Base-by-base conservation (phyloP, 1,140 invertebrate genomes). In the Drosophila watanabei region DNA sequence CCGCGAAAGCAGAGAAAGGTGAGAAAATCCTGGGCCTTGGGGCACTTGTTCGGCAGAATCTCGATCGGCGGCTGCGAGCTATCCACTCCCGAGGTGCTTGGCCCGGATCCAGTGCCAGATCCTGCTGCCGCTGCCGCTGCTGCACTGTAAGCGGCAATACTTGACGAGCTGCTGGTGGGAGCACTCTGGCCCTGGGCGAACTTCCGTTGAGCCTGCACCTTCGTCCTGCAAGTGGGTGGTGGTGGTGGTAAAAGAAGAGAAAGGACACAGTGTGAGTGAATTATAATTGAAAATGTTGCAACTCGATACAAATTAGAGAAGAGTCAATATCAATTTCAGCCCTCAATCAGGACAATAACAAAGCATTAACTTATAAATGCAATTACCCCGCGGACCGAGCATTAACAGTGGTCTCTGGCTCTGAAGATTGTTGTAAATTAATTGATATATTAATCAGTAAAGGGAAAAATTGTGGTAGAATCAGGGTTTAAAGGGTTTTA, bases 1-100 rank as follows among this genome's bases (percentile, higher is more conserved):
- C 97, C 97, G 94, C 97, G 94, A 80, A 97, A 96, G 93, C 97
- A 98, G 6, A 98, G 94, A 93, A 98, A 98, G 72, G 97, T 98
- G 28, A 98, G 91, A 92, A 98, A 98, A 93, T 98, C 97, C 94
- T 98, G 97, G 6, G 97, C 97, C 80, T 97, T 98, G 35, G 97
- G 97, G 80, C 96, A 94, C 89, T 95, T 96, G 52, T 95, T 95
- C 45, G 95, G 95, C 79, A 95, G 93, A 68, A 95, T 94, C 84
- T 96, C 95, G 48, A 94, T 93, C 73, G 94, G 93, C 41, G 93
- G 93, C 75, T 93, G 83, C 24, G 88, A 77, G 93, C 75, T 94
- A 88, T 92, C 92, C 28, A 82, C 72, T n/a, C 70, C 94, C 76
- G 90, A 94, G 32, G 85, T 94, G 83, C 83, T 95, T 90, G 46